phyloP scores from a whole-genome alignment of 2,888 invertebrate genomes.

The Drosophila pseudotakahashii region DNA sequence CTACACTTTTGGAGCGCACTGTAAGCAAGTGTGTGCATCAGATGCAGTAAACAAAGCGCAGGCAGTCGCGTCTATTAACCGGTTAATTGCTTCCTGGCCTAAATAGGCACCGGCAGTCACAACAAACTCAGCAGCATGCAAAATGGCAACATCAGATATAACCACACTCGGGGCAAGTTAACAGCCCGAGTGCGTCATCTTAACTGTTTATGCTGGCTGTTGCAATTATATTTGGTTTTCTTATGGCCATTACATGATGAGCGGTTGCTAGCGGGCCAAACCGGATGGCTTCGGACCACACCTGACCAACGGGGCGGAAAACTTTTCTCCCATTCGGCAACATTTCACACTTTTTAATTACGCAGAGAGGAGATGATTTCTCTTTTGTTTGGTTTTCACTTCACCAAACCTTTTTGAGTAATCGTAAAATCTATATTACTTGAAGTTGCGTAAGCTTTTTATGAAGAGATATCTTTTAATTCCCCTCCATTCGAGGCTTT shows the following conservation, averaged over 20 bases:
- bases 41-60: conserved; percentile 52
- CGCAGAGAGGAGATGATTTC: conserved; percentile 26
- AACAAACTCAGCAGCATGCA: conserved; percentile 39
- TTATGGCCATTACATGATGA: conserved; percentile 32
- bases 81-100: conserved; percentile 72
- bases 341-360: conserved; percentile 41
- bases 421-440: conserved; percentile 45
- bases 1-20: conserved; percentile 1
- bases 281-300: conserved; percentile 25
- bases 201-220: conserved; percentile 31
- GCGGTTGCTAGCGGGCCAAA: conserved; percentile 14
- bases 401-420: conserved; percentile 31
- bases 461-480: conserved; percentile 14
- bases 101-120: conserved; percentile 53
- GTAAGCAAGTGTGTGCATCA: neutral
- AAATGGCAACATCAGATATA: conserved; percentile 30
- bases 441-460: conserved; percentile 22
- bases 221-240: conserved; percentile 30
- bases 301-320: conserved; percentile 16
- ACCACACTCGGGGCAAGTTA: conserved; percentile 27
- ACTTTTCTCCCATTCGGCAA: conserved; percentile 15
- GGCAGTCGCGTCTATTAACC: conserved; percentile 54
- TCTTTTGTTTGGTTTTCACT: conserved; percentile 21
- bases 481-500: neutral
- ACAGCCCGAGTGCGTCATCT: conserved; percentile 33